phyloP scores from a whole-genome alignment of 2,113 vertebrate genomes.

The Naja naja region DNA sequence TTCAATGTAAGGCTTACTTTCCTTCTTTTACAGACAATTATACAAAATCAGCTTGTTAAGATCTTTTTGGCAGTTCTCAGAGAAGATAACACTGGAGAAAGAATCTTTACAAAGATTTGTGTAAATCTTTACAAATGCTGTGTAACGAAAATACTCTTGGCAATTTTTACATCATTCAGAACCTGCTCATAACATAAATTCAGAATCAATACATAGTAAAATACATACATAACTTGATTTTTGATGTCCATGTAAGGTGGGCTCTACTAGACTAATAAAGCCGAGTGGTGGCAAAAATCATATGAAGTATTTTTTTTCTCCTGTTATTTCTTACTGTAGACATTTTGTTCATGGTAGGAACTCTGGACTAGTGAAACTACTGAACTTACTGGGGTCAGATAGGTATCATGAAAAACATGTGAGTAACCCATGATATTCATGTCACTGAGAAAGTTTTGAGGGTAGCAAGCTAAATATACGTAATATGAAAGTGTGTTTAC shows the following conservation, averaged over 20 bases:
- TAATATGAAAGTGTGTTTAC: conserved; percentile 39
- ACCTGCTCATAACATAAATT: neutral
- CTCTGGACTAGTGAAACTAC: neutral
- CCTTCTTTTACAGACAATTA: neutral
- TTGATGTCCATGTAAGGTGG: neutral
- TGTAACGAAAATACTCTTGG: neutral
- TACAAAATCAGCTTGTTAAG: neutral
- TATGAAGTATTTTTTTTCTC: neutral
- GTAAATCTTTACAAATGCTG: too few relatives aligned
- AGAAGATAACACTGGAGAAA: neutral
- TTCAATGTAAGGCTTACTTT: neutral
- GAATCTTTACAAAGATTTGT: neutral
- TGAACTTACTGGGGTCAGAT: neutral
- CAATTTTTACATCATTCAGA: neutral
- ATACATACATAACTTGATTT: neutral
- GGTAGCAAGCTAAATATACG: conserved; percentile 21
- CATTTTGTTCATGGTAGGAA: conserved; percentile 28
- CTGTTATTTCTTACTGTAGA: conserved; percentile 12
- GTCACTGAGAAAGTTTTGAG: conserved; percentile 23
- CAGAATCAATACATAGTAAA: neutral
- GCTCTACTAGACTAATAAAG: neutral
- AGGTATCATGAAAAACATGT: neutral
- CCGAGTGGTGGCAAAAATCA: rapidly evolving
- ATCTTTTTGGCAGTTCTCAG: neutral
- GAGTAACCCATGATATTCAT: neutral